Evolutionary conservation across 35 echinoderm and acorn worm species (phyloP).

Genomic region (Ptychodera flava): DNA sequence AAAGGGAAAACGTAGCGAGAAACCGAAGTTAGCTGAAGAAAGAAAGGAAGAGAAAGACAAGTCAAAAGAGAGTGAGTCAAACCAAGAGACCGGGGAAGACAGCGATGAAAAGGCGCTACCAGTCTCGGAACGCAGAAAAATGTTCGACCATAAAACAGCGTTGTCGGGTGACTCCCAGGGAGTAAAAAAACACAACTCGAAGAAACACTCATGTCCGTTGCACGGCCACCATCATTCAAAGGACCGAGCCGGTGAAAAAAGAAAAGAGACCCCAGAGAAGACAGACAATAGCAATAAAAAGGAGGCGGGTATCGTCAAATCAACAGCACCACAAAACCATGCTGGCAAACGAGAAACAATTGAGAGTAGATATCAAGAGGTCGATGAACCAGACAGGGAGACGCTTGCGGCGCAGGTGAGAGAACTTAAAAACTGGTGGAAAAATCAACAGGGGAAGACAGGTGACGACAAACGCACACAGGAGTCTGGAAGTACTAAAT

Average conservation of each 20-base stretch:
- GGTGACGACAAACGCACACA: background rate
- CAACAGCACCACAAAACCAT: background rate
- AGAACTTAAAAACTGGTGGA: background rate
- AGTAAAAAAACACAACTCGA: background rate
- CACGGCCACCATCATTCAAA: background rate
- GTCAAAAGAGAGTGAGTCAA: background rate
- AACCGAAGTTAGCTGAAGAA: too few species aligned
- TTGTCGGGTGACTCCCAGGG: background rate
- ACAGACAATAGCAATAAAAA: too few species aligned
- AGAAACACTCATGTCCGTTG: background rate
- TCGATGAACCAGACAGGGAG: background rate
- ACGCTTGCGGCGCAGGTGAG: background rate
- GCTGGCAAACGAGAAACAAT: background rate
- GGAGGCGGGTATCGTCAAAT: background rate
- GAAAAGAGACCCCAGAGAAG: background rate
- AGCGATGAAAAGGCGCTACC: background rate
- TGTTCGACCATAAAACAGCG: background rate
- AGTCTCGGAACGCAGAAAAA: background rate
- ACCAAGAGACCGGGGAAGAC: background rate
- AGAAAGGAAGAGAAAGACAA: background rate
- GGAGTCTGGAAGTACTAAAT: background rate
- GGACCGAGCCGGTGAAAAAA: background rate
- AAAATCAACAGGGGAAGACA: background rate
- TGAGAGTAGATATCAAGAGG: background rate
- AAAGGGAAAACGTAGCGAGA: background rate